phyloP scores from a whole-genome alignment of 2,888 invertebrate species.

The Peribatodes rhomboidaria region DNA sequence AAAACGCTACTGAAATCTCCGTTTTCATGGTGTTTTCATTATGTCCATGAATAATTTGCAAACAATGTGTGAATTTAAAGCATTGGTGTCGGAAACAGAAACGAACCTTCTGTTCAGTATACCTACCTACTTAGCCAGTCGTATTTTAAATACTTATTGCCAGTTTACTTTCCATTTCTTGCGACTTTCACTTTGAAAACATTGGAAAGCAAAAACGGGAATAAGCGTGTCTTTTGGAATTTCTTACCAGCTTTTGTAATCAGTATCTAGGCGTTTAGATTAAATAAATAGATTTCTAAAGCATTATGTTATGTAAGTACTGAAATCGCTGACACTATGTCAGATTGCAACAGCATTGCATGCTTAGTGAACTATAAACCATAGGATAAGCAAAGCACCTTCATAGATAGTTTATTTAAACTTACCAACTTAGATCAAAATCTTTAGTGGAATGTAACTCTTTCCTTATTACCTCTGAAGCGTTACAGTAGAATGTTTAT shows the following conservation, averaged over 20 bases:
- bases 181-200: constrained; percentile 56
- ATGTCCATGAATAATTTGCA: constrained; percentile 28
- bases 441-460: neutral
- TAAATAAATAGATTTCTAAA: constrained; percentile 36
- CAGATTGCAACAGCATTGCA: constrained; percentile 2
- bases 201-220: constrained; percentile 20
- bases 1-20: constrained; percentile 3
- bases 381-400: neutral
- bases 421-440: neutral
- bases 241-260: constrained; percentile 29
- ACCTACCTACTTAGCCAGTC: neutral
- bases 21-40: constrained; percentile 31
- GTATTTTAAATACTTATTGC: constrained; percentile 44
- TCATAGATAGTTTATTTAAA: neutral
- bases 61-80: constrained; percentile 30
- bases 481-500: neutral
- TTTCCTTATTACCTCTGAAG: neutral
- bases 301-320: constrained; percentile 26
- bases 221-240: constrained; percentile 13
- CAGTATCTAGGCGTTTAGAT: constrained; percentile 31
- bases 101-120: constrained; percentile 33
- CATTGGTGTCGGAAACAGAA: constrained; percentile 18
- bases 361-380: too few relatives aligned
- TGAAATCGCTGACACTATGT: constrained; percentile 25
- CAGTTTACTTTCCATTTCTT: constrained; percentile 49